These are phyloP conservation scores for Toxotes lorentzi DNA, from an alignment of 2,797 vertebrate species.

Conservation along the genomic window DNA sequence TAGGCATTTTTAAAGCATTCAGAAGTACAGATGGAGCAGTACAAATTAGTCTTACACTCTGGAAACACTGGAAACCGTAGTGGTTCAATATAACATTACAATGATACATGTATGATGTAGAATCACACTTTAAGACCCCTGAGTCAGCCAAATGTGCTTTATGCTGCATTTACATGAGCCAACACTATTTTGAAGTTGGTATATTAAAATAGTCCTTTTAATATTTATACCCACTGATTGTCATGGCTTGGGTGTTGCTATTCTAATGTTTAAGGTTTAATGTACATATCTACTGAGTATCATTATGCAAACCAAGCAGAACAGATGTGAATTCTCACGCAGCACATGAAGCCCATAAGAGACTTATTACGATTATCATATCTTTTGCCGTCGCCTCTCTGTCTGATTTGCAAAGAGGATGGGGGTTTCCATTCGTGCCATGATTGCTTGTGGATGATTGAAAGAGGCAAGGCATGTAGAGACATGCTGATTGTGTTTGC, in stretches of 20 bases:
- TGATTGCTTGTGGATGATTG: constrained; percentile 71
- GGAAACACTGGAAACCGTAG: not conserved
- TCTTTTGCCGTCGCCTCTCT: constrained; percentile 38
- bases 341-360: constrained; percentile 37
- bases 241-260: not conserved
- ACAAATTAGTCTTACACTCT: not conserved
- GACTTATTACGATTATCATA: constrained; percentile 51
- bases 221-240: constrained; percentile 8
- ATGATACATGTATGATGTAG: constrained; percentile 8
- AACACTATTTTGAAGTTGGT: constrained; percentile 15
- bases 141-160: constrained; percentile 24
- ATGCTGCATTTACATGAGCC: constrained; percentile 25
- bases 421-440: constrained; percentile 46
- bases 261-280: constrained; percentile 3
- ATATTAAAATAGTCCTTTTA: constrained; percentile 21
- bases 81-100: constrained; percentile 1
- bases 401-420: constrained; percentile 43
- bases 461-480: constrained; percentile 68
- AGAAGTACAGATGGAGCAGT: not conserved
- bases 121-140: not conserved
- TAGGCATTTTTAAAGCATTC: not conserved
- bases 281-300: constrained; percentile 8
- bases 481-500: constrained; percentile 77
- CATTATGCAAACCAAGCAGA: constrained; percentile 33
- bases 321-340: constrained; percentile 30